Base-by-base conservation (phyloP, 2,113 vertebrate species). In the Panthera uncia region DNA sequence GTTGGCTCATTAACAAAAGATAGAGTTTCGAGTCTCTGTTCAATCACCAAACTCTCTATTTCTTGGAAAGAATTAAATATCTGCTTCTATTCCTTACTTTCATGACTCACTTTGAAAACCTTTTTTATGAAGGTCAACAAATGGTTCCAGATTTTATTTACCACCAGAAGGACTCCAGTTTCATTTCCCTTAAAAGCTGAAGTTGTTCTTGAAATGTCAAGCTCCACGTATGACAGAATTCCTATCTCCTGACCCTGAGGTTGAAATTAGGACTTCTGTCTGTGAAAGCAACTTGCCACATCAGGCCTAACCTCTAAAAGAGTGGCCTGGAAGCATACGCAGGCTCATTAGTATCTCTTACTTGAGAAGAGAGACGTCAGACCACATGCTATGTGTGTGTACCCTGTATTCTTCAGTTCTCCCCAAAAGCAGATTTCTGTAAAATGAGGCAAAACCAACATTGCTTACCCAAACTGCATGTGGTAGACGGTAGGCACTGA, bases 21-120 rank as follows among this genome's bases (percentile, higher is more conserved):
- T 36, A 92, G 90, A 83, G 16, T 10, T 48, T 69, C 63, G 68
- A 31, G 66, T 95, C 33, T 65, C 19, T 81, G 1, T 8, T 73
- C n/a, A 61, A 7, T 78, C 50, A 33, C 25, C n/a, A 55, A 48
- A 88, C 13, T 57, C 45, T 45, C 7, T 27, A 18, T 48, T 81
- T 91, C 41, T 92, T 73, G 10, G 25, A 36, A 71, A 74, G 23
- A 88, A 81, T 71, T 69, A 36, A 83, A 3, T 33, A 3, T 63
- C 45, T 78, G 48, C 21, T 68, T 94, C 65, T 50, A 41, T 61
- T 82, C 19, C 45, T 95, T 97, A 78, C 68, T 52, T 82, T 96
- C 31, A 29, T 96, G 14, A 38, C 13, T 38, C 5, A 36, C 0
- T 73, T 95, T 76, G 55, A 91, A 88, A 89, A 82, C 14, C 16